Conservation (phyloP, 1,140 invertebrate genomes). For the Drosophila athabasca region DNA sequence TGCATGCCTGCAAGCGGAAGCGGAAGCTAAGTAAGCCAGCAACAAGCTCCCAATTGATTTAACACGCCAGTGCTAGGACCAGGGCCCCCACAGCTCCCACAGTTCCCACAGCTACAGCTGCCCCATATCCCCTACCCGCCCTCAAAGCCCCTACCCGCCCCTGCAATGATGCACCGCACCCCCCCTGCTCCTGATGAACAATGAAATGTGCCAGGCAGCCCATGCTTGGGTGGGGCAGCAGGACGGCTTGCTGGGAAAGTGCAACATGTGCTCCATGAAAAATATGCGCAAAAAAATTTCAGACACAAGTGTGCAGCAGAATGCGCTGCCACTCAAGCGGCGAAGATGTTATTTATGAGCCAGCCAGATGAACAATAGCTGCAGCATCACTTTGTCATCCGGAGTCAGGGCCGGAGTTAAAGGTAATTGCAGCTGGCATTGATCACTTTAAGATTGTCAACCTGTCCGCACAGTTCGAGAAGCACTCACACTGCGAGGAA, state of each 20-base stretch:
- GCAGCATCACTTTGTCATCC: slow-evolving; percentile 50
- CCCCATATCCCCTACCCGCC: neutral
- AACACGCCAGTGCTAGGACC: slow-evolving; percentile 52
- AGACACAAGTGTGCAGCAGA: slow-evolving; percentile 44
- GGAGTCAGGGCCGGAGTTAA: slow-evolving; percentile 9
- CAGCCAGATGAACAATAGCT: slow-evolving; percentile 51
- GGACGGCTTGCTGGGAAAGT: slow-evolving; percentile 36
- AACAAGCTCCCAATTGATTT: slow-evolving; percentile 80
- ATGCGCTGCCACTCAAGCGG: slow-evolving; percentile 59
- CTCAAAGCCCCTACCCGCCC: too few species aligned
- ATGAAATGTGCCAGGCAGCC: slow-evolving; percentile 47
- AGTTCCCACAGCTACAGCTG: too few species aligned
- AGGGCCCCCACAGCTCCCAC: too few species aligned
- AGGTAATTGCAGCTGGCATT: slow-evolving; percentile 31
- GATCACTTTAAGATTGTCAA: slow-evolving; percentile 14
- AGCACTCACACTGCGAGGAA: too few species aligned
- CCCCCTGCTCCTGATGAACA: slow-evolving; percentile 40
- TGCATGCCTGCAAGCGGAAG: slow-evolving; percentile 46
- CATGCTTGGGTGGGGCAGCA: slow-evolving; percentile 8
- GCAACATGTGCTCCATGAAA: slow-evolving; percentile 63
- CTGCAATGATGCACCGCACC: neutral
- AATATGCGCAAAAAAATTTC: slow-evolving; percentile 61
- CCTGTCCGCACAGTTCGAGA: slow-evolving; percentile 12
- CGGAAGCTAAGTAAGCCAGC: slow-evolving; percentile 74
- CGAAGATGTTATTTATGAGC: slow-evolving; percentile 61